Conservation (phyloP, 2,797 vertebrate species). For the Caiman crocodilus region DNA sequence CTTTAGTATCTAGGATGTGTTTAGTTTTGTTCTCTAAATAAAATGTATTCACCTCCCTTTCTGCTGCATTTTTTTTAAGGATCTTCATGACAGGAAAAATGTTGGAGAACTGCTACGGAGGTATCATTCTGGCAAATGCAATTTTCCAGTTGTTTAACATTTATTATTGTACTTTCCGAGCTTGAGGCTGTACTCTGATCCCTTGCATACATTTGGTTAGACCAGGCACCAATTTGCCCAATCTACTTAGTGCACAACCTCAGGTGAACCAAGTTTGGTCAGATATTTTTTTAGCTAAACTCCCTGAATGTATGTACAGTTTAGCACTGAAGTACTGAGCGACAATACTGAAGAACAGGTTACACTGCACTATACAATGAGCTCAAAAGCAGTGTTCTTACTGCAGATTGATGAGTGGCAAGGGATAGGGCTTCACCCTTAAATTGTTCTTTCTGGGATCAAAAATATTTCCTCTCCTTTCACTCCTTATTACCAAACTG, state of each 20-base stretch:
- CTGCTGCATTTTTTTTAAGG: not conserved
- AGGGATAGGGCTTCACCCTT: not conserved
- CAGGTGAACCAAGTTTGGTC: too few relatives aligned
- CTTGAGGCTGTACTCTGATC: too few relatives aligned
- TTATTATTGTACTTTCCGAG: not conserved
- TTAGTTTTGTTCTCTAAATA: not conserved
- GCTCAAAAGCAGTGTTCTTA: not conserved
- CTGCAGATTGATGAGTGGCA: not conserved
- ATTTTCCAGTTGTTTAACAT: constrained; percentile 17
- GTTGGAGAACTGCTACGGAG: not conserved
- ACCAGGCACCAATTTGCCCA: too few relatives aligned
- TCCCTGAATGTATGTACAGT: too few relatives aligned
- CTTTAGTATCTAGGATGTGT: not conserved
- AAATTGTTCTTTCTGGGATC: not conserved
- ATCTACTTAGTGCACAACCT: too few relatives aligned
- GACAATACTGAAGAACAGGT: rapidly evolving
- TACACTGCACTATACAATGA: rapidly evolving
- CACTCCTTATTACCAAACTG: not conserved
- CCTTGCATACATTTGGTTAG: too few relatives aligned
- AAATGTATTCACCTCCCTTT: not conserved
- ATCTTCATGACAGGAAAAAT: not conserved
- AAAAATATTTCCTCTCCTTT: not conserved
- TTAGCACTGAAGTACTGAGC: not conserved
- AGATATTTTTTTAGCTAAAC: too few relatives aligned
- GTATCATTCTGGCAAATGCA: not conserved